phyloP scores from a whole-genome alignment of 2,797 vertebrate species.

The Sebastes oblongus region DNA sequence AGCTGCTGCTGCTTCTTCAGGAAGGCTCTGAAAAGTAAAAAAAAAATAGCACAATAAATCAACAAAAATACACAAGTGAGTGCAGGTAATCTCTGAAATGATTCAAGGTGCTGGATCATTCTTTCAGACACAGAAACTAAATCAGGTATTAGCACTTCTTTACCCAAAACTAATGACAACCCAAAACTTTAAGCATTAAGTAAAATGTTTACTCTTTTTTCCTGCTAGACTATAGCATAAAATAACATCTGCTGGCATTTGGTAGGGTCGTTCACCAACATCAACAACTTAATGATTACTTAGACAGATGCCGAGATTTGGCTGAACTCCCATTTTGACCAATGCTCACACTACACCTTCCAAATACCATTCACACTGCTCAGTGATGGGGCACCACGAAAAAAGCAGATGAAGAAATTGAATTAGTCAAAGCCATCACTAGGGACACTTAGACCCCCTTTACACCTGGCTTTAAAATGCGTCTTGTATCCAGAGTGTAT shows the following conservation, averaged over 20 bases:
- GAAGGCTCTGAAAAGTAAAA: conserved; percentile 82
- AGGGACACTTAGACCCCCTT: background rate
- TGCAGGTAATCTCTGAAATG: background rate
- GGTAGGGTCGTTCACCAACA: background rate
- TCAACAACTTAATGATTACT: background rate
- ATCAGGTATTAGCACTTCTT: background rate
- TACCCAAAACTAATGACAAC: background rate
- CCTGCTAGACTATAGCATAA: background rate
- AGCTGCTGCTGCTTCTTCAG: conserved; percentile 91
- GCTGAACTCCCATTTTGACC: background rate
- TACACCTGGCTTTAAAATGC: too few species aligned
- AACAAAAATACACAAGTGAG: background rate
- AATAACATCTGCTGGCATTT: background rate
- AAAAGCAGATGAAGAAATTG: background rate
- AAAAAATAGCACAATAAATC: background rate
- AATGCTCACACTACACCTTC: background rate
- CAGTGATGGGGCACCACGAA: background rate
- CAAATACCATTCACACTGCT: background rate
- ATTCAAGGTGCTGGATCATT: background rate
- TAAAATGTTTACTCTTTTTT: background rate
- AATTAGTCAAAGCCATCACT: background rate
- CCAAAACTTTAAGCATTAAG: background rate
- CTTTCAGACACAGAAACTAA: background rate
- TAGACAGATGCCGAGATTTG: background rate
- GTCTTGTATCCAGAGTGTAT: too few species aligned